Conservation (phyloP, 2,113 vertebrate genomes). For the Pitta sordida region DNA sequence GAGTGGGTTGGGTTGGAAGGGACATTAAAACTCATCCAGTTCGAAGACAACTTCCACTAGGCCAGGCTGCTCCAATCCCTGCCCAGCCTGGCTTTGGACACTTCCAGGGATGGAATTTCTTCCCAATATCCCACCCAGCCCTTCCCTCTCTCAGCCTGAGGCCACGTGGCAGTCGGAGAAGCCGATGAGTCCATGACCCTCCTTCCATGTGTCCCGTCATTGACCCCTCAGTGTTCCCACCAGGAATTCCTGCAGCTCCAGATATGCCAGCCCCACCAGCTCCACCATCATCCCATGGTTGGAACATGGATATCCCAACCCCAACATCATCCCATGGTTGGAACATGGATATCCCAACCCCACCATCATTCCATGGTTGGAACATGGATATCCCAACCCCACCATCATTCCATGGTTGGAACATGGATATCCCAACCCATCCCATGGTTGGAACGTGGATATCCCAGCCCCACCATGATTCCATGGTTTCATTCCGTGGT, state of each 20-base stretch:
- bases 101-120: background rate
- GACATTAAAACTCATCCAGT: background rate
- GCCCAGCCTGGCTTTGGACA: background rate
- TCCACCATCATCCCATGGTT: background rate
- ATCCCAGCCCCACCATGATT: too few species aligned
- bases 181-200: background rate
- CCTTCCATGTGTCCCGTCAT: accelerated
- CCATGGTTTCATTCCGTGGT: too few species aligned
- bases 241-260: background rate
- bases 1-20: background rate
- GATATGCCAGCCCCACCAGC: background rate
- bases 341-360: too few species aligned
- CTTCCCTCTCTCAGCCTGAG: background rate
- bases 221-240: background rate
- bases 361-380: too few species aligned
- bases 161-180: background rate
- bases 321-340: too few species aligned
- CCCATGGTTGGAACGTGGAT: too few species aligned
- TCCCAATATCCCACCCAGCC: background rate
- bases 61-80: background rate
- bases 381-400: too few species aligned
- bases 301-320: too few species aligned
- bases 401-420: too few species aligned
- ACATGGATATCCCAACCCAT: too few species aligned
- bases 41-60: background rate